Percentiles rank a stretch among this genome's conserved stretches.
Conservation (phyloP, 1,140 invertebrate genomes). For the Palaemon carinicauda region DNA sequence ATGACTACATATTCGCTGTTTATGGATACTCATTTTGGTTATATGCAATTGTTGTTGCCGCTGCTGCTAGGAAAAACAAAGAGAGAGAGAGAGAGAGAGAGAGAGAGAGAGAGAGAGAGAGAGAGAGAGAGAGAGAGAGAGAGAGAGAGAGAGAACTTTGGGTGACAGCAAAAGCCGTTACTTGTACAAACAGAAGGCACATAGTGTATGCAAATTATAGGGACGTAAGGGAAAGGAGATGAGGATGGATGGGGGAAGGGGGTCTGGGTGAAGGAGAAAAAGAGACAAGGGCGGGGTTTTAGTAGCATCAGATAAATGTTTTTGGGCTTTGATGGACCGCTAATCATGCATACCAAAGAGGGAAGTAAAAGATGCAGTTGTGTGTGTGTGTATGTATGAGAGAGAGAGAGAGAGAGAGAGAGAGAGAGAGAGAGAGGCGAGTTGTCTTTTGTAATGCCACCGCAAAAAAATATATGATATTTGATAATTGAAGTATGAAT, state of each 20-base stretch:
- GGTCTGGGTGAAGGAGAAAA: too few relatives aligned
- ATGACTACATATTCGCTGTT: too few relatives aligned
- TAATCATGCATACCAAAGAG: slow-evolving; percentile 40
- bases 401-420: background rate
- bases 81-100: background rate
- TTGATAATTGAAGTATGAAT: too few relatives aligned
- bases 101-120: background rate
- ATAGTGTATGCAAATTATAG: slow-evolving; percentile 30
- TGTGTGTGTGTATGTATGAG: background rate
- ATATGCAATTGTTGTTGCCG: too few relatives aligned
- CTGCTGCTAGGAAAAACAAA: too few relatives aligned
- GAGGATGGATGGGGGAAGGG: too few relatives aligned
- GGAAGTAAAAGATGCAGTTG: slow-evolving; percentile 3
- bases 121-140: background rate
- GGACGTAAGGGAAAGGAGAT: background rate
- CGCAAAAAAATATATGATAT: too few relatives aligned
- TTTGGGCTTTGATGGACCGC: slow-evolving; percentile 33
- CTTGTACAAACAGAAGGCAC: slow-evolving; percentile 30
- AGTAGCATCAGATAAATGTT: slow-evolving; percentile 39
- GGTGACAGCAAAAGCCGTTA: slow-evolving; percentile 29
- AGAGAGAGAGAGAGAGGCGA: background rate
- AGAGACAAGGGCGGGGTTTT: too few relatives aligned
- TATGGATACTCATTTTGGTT: too few relatives aligned
- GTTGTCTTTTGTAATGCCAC: too few relatives aligned
- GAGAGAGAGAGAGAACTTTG: background rate